Conservation (phyloP, 2,888 invertebrate species). For the Trissoscelio sp. region DNA sequence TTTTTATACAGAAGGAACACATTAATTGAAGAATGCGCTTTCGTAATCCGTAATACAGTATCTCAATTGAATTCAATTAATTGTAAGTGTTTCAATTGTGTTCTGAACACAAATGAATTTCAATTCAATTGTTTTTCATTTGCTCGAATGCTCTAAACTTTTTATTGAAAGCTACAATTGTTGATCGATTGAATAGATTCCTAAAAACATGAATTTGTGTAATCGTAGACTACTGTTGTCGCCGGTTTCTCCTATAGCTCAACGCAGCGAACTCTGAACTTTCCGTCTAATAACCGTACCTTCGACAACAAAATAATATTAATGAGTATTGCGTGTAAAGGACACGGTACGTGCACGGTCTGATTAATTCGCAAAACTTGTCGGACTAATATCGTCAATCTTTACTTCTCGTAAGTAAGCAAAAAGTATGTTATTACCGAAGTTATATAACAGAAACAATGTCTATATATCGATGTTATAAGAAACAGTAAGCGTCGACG, state of each 20-base stretch:
- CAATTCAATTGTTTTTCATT: no score
- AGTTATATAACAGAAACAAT: conserved; percentile 24
- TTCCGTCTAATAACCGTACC: conserved; percentile 61
- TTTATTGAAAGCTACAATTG: no score
- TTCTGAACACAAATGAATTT: no score
- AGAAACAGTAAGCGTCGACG: conserved; percentile 62
- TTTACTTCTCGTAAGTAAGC: conserved; percentile 37
- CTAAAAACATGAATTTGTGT: no score
- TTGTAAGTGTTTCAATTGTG: no score
- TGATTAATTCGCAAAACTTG: conserved; percentile 55
- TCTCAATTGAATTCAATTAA: no score
- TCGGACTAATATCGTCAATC: conserved; percentile 61
- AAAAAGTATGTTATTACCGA: conserved; percentile 41
- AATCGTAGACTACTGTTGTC: conserved; percentile 38
- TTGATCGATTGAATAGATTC: no score
- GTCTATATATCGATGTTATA: conserved; percentile 54
- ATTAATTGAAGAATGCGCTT: no score
- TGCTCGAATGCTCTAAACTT: no score
- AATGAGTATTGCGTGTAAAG: conserved; percentile 28
- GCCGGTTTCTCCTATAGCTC: conserved; percentile 23
- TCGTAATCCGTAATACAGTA: no score
- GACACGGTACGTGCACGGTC: conserved; percentile 36
- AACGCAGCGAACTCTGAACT: conserved; percentile 60
- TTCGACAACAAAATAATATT: conserved; percentile 48
- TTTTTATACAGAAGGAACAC: no score